These are phyloP conservation scores for Drosophila fulvimacula DNA, from an alignment of 2,888 invertebrate species.

Conservation along the genomic window DNA sequence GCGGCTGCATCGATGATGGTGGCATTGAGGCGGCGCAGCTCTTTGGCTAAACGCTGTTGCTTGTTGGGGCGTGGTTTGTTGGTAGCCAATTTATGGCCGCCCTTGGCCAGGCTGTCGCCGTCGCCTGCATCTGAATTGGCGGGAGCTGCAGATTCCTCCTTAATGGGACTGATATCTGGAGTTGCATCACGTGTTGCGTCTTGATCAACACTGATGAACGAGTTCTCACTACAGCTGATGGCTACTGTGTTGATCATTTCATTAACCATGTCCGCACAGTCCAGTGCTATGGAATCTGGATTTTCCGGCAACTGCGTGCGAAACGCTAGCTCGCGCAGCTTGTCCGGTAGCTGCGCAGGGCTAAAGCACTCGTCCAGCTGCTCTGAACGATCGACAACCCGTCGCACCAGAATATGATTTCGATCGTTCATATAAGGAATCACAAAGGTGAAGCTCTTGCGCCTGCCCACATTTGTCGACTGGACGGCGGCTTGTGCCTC, in stretches of 20 bases:
- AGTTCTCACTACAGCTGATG: constrained; percentile 87
- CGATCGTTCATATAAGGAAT: constrained; percentile 87
- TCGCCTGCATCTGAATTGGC: constrained; percentile 19
- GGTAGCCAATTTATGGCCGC: constrained; percentile 17
- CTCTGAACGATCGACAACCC: constrained; percentile 83
- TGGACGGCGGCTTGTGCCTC: constrained; percentile 59
- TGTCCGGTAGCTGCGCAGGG: constrained; percentile 35
- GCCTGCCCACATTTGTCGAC: constrained; percentile 57
- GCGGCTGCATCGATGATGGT: constrained; percentile 87
- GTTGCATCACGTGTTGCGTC: constrained; percentile 39
- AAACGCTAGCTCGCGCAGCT: constrained; percentile 74
- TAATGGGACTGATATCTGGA: constrained; percentile 28
- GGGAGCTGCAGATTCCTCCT: constrained; percentile 23
- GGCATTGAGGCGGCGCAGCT: constrained; percentile 88
- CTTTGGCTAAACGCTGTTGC: constrained; percentile 84
- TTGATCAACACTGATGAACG: constrained; percentile 82
- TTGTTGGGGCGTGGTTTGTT: constrained; percentile 58
- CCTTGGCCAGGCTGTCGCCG: constrained; percentile 5
- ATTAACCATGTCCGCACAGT: constrained; percentile 85
- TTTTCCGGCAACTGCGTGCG: constrained; percentile 48
- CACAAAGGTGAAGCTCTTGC: constrained; percentile 86
- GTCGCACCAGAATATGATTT: constrained; percentile 86
- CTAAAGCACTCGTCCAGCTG: constrained; percentile 74
- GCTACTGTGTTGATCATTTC: constrained; percentile 88
- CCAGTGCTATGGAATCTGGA: constrained; percentile 45